phyloP scores from a whole-genome alignment of 2,113 vertebrate genomes.

The Paramormyrops kingsleyae region DNA sequence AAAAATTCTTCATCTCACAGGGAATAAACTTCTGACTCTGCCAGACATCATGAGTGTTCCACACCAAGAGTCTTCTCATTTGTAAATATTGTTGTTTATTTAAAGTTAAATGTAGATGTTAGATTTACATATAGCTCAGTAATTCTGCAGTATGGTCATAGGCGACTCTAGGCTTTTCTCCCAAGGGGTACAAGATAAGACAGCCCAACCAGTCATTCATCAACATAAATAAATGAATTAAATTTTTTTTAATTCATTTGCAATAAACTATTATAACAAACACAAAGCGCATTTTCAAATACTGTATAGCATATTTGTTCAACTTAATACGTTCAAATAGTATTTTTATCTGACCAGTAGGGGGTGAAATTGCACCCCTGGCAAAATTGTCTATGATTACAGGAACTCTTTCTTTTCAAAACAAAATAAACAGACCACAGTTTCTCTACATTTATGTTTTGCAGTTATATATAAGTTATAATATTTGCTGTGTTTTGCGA shows the following conservation, averaged over 20 bases:
- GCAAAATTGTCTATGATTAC: neutral
- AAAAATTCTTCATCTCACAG: slow-evolving; percentile 70
- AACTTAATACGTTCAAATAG: neutral
- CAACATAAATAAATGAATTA: neutral
- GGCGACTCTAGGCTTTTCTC: neutral
- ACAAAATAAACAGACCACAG: neutral
- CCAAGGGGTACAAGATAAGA: neutral
- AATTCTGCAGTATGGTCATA: neutral
- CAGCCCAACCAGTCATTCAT: neutral
- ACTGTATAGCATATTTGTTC: neutral
- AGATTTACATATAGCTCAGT: neutral
- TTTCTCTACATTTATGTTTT: neutral
- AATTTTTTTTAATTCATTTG: neutral
- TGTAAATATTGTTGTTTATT: slow-evolving; percentile 42
- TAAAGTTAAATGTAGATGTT: neutral
- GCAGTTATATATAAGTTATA: no score
- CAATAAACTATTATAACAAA: neutral
- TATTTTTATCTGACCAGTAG: neutral
- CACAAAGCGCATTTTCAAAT: neutral
- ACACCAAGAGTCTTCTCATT: slow-evolving; percentile 21
- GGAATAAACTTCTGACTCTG: slow-evolving; percentile 66
- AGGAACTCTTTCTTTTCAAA: neutral
- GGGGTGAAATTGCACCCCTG: neutral
- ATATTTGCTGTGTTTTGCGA: neutral
- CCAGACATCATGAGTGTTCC: slow-evolving; percentile 9